These are phyloP conservation scores for Oryzaephilus surinamensis DNA, from an alignment of 1,140 invertebrate species.

Conservation along the genomic window DNA sequence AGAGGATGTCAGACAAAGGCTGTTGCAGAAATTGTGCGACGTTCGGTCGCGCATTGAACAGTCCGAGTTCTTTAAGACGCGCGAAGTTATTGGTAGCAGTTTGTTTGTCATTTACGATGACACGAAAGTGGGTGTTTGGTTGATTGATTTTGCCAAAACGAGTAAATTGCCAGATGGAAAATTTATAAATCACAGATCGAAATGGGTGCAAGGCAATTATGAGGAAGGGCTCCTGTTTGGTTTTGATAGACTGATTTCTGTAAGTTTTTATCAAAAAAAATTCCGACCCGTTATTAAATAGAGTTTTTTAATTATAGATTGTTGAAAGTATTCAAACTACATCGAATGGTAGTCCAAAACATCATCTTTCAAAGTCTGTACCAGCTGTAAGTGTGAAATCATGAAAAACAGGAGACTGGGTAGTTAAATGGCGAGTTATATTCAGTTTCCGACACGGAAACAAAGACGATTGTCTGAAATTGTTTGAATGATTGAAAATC, in stretches of 20 bases:
- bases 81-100: conserved; percentile 92
- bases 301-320: conserved; percentile 13
- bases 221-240: conserved; percentile 91
- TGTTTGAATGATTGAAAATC: no score
- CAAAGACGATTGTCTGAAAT: no score
- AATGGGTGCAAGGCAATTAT: conserved; percentile 83
- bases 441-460: no score
- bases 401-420: conserved; percentile 14
- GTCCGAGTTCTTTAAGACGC: conserved; percentile 76
- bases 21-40: conserved; percentile 63
- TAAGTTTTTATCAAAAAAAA: conserved; percentile 26
- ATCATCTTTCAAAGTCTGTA: conserved; percentile 12
- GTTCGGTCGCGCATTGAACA: conserved; percentile 70
- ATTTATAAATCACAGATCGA: conserved; percentile 59
- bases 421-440: no score
- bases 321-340: conserved; percentile 20
- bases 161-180: conserved; percentile 58
- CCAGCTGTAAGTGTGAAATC: conserved; percentile 21
- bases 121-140: conserved; percentile 77
- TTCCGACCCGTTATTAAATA: background rate
- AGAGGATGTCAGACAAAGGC: conserved; percentile 51
- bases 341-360: conserved; percentile 10
- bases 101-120: conserved; percentile 90
- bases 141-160: conserved; percentile 96
- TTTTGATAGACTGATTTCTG: conserved; percentile 71